Conservation (phyloP, 1,140 invertebrate species). For the Bradynema listronoti region DNA sequence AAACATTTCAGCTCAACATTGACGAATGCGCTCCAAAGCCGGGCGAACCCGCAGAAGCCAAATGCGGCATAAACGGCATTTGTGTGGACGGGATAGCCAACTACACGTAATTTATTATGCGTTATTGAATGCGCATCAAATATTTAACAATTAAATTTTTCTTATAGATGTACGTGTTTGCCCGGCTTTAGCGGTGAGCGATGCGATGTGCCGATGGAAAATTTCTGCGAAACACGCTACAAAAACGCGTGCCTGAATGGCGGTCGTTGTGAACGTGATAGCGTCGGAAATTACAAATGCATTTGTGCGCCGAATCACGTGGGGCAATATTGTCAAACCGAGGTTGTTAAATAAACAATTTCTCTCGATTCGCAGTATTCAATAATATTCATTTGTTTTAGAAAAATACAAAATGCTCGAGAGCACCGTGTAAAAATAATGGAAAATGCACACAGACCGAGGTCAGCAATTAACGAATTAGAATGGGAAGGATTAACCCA, state of each 20-base stretch:
- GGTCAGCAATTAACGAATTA: constrained; percentile 2
- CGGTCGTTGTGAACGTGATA: constrained; percentile 10
- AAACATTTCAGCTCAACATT: constrained; percentile 32
- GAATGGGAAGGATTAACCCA: too few relatives aligned
- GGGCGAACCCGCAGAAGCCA: constrained; percentile 24
- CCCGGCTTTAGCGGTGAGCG: constrained; percentile 22
- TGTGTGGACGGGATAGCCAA: constrained; percentile 48
- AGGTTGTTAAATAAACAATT: not conserved
- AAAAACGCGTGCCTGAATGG: constrained; percentile 24
- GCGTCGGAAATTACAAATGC: constrained; percentile 2
- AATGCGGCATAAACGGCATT: constrained; percentile 36
- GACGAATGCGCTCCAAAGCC: constrained; percentile 40
- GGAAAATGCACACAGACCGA: constrained; percentile 27
- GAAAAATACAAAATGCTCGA: constrained; percentile 22
- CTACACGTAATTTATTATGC: constrained; percentile 16
- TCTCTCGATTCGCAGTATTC: constrained; percentile 1
- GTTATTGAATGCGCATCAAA: constrained; percentile 30
- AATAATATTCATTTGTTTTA: constrained; percentile 14
- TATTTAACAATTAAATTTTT: constrained; percentile 34
- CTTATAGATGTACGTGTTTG: constrained; percentile 20
- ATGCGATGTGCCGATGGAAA: constrained; percentile 12
- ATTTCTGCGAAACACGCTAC: constrained; percentile 16
- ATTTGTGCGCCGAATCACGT: not conserved
- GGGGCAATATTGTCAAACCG: constrained; percentile 16
- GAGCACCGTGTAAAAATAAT: constrained; percentile 38